Percentiles rank a stretch among this genome's conserved stretches.
Evolutionary conservation across 2,113 vertebrate genomes (phyloP).

Genomic region (Crotalus horridus): DNA sequence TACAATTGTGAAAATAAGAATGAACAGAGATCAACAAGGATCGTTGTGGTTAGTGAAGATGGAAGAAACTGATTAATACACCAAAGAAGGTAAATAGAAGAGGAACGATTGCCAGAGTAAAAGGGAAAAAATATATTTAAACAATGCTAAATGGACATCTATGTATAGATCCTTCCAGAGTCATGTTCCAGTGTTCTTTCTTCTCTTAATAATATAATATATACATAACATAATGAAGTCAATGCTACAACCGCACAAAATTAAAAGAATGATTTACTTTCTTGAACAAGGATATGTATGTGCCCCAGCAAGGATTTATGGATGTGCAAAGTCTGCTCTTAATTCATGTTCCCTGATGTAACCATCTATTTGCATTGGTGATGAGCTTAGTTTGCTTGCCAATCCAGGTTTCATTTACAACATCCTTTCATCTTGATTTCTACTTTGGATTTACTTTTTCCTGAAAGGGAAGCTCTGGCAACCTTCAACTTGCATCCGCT

Average conservation of each 20-base stretch:
- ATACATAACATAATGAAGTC: background rate
- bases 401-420: background rate
- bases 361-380: conserved; percentile 1
- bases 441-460: background rate
- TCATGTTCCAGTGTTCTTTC: background rate
- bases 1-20: background rate
- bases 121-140: background rate
- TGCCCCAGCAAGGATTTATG: background rate
- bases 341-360: background rate
- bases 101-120: background rate
- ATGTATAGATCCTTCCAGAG: background rate
- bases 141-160: background rate
- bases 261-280: background rate
- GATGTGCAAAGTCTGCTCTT: background rate
- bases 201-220: background rate
- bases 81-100: background rate
- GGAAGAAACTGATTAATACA: background rate
- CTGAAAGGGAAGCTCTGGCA: background rate
- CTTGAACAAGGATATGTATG: background rate
- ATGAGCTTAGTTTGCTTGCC: background rate
- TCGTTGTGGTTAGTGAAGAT: background rate
- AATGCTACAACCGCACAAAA: background rate
- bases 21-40: background rate
- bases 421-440: background rate
- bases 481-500: background rate